Evolutionary conservation across 1,140 invertebrate genomes (phyloP), one percentile per base, ranked within the genome.

Genomic region (Lineus longissimus): DNA sequence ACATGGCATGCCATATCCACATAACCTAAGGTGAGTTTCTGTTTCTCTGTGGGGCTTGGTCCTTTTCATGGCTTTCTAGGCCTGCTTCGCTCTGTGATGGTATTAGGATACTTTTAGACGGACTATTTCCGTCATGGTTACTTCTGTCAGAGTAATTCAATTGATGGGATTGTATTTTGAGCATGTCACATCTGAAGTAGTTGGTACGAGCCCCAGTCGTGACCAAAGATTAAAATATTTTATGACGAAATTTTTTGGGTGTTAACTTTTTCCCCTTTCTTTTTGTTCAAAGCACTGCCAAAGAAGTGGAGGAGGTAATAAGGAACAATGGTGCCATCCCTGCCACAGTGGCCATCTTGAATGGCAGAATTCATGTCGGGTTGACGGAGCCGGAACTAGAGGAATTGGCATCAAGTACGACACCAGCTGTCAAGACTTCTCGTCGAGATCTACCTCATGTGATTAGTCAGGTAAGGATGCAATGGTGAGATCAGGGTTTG

Each of bases 1-100:
- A 1, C 97, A 99, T 84, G 97, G 97, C 45, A 95, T 99, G 90
- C 95, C 96, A 0, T 92, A 88, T 83, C 97, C 97, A 0, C 80
- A 90, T 40, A 99, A 99, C 84, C 83, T 96, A 54, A 81, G 90
- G 85, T 86, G 76, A 72, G 69, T 64, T 36, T 27, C 6, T 63
- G 23, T 13, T 13, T 13, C 19, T 43, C 19, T 19, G 11, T 43
- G 40, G 11, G 40, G 40, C 40, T 56, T 41, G 1, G 22, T 43
- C 45, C 41, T 41, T 60, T 22, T 22, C 67, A 19, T n/a, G n/a
- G n/a, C n/a, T n/a, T n/a, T n/a, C n/a, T n/a, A n/a, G n/a, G n/a
- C n/a, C n/a, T n/a, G n/a, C n/a, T n/a, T n/a, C n/a, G n/a, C n/a
- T n/a, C n/a, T n/a, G 40, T 43, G 19, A 11, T 43, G 40, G 40